Evolutionary conservation across 2,797 vertebrate species (phyloP).

Genomic region (Carcharodon carcharias): DNA sequence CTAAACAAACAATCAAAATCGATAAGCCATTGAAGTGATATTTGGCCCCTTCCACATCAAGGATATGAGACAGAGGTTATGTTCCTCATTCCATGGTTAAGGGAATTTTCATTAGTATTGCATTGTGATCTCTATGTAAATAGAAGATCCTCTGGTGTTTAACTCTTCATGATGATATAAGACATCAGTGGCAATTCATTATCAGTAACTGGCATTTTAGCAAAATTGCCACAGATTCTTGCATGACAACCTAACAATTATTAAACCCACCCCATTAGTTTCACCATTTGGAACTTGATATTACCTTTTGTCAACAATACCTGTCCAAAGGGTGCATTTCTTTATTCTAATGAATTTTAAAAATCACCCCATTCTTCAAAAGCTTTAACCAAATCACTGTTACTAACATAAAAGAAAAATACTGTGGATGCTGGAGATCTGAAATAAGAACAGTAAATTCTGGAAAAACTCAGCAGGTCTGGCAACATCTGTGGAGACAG

Average conservation of each 20-base stretch:
- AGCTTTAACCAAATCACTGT: not conserved
- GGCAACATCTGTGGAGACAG: too few relatives aligned
- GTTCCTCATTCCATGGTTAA: not conserved
- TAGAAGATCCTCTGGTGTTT: not conserved
- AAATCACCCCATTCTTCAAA: not conserved
- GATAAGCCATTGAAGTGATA: not conserved
- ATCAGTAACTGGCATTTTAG: not conserved
- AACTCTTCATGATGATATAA: not conserved
- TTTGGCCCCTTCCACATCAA: not conserved
- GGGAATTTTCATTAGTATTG: not conserved
- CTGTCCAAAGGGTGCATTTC: not conserved
- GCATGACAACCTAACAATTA: not conserved
- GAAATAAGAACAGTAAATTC: too few relatives aligned
- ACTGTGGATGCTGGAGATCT: too few relatives aligned
- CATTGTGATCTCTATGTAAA: not conserved
- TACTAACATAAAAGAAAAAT: too few relatives aligned
- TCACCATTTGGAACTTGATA: not conserved
- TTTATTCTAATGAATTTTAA: not conserved
- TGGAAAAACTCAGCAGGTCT: too few relatives aligned
- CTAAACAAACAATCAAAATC: not conserved
- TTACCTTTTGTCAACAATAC: not conserved
- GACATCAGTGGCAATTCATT: not conserved
- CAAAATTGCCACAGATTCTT: not conserved
- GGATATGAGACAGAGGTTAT: not conserved
- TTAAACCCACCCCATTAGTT: not conserved